These are phyloP conservation scores for Plebejus anna DNA, from an alignment of 2,888 invertebrate genomes.

Conservation along the genomic window DNA sequence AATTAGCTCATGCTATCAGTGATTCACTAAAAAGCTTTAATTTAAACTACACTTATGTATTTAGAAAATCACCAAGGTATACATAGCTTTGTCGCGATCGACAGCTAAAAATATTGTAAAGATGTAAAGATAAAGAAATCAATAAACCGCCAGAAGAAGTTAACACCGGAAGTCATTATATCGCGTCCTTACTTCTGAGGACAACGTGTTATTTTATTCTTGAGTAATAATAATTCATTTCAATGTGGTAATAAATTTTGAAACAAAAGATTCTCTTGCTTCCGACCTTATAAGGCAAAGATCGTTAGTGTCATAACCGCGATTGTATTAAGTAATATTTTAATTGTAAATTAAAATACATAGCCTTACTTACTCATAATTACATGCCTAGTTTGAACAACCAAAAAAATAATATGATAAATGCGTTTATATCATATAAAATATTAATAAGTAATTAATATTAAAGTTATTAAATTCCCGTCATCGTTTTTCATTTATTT, in stretches of 20 bases:
- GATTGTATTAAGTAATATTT: not conserved
- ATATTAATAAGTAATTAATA: not conserved
- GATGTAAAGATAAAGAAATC: slow-evolving; percentile 35
- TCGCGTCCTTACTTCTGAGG: not conserved
- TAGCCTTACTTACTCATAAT: slow-evolving; percentile 4
- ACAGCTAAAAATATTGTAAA: slow-evolving; percentile 27
- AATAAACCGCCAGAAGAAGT: slow-evolving; percentile 30
- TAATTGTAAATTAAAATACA: slow-evolving; percentile 5
- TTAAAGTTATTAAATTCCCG: too few relatives aligned
- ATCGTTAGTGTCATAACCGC: not conserved
- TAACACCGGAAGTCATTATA: not conserved
- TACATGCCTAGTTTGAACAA: not conserved
- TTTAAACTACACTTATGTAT: not conserved
- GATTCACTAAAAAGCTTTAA: too few relatives aligned
- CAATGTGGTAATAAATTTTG: not conserved
- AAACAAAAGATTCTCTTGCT: slow-evolving; percentile 8
- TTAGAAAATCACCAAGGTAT: not conserved
- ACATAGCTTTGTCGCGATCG: not conserved
- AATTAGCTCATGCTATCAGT: too few relatives aligned
- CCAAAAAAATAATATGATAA: not conserved
- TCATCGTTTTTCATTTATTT: too few relatives aligned
- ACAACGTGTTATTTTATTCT: not conserved
- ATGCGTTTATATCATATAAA: not conserved
- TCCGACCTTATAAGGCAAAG: not conserved
- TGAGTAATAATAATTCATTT: not conserved